Evolutionary conservation across 2,797 vertebrate species (phyloP), one percentile per base, ranked within the genome.

Genomic region (Allobates femoralis): DNA sequence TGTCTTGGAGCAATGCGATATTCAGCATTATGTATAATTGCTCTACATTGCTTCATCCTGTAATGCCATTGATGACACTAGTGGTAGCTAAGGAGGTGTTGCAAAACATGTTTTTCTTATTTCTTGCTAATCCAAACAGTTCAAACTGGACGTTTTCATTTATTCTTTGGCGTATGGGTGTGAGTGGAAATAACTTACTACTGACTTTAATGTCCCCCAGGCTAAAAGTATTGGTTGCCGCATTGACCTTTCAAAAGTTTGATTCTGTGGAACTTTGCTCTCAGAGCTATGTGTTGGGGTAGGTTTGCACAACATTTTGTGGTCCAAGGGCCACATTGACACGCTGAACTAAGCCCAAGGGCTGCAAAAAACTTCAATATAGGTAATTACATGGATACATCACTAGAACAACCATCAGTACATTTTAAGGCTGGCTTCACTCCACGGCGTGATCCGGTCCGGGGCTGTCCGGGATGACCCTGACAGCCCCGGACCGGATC

Each of bases 101-200:
- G 74, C 26, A 58, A 55, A 67, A 66, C 60, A 50, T 26, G 53
- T 69, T 46, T 53, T 60, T 83, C 62, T 55, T 78, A 60, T 83
- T 79, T 46, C 51, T 58, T 34, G 34, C 37, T 86, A 81, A 86
- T 82, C 71, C 58, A 3, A 23, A 34, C 66, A 64, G 75, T 12
- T 74, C 34, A 62, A 60, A 73, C 75, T 50, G 50, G 75, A 84
- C 76, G 41, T 73, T 62, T 81, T 73, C 21, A 58, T 87, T 18
- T 73, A 15, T 64, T 71, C 28, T 73, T 32, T 3, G 32, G 60
- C 46, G 58, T 51, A 28, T 74, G 81, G 66, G 81, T 69, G 75
- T 82, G 71, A 77, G 32, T 66, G 41, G 71, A 56, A 62, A 28
- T 50, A 46, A 16, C 75, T 51, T 62, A 28, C n/a, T 53, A 55